Conservation (phyloP, 53 echinoderm and acorn worm genomes). For the Temnopleurus reevesii region DNA sequence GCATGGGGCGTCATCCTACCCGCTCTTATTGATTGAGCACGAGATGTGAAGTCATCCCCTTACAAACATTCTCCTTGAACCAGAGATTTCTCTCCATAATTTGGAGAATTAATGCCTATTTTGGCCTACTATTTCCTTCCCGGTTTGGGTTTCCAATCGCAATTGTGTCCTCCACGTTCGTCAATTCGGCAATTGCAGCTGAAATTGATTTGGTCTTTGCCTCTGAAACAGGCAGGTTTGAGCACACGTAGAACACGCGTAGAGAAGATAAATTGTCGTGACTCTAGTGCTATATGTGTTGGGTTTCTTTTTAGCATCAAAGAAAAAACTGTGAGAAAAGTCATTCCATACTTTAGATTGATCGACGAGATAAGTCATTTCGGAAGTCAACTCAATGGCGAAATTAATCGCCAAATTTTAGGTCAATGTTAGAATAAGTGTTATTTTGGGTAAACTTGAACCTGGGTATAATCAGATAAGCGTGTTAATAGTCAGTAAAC, state of each 20-base stretch:
- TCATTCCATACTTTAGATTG: too few species aligned
- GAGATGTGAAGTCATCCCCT: not conserved
- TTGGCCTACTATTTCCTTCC: not conserved
- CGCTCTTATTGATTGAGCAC: not conserved
- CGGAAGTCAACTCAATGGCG: too few species aligned
- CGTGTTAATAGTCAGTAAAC: too few species aligned
- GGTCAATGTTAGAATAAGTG: too few species aligned
- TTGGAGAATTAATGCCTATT: not conserved
- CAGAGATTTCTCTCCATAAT: not conserved
- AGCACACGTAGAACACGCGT: not conserved
- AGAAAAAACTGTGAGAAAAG: too few species aligned
- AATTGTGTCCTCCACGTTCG: not conserved
- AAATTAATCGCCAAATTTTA: too few species aligned
- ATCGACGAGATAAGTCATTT: too few species aligned
- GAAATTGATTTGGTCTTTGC: not conserved
- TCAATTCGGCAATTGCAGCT: not conserved
- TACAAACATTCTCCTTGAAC: not conserved
- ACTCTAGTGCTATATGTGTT: too few species aligned
- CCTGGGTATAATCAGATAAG: too few species aligned
- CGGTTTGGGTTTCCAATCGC: not conserved
- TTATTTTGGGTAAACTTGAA: too few species aligned
- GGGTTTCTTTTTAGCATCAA: too few species aligned
- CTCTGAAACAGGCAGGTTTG: not conserved
- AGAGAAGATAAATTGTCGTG: too few species aligned
- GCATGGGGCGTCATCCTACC: not conserved